Conservation (phyloP, 2,113 vertebrate species). For the Dasyprocta punctata region DNA sequence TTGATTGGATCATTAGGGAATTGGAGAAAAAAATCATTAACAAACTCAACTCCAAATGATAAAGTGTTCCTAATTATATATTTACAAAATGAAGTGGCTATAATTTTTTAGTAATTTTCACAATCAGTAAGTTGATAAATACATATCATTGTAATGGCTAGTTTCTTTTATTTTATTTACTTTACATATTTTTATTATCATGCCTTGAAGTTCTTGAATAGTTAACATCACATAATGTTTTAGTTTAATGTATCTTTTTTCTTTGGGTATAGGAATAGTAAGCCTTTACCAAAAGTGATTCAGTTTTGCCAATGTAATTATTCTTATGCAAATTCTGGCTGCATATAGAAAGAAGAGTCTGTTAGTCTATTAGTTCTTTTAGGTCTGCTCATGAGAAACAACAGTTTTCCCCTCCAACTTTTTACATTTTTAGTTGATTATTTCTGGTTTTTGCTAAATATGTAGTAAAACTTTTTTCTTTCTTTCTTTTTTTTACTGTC, state of each 20-base stretch:
- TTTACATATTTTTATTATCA: not conserved
- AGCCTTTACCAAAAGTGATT: not conserved
- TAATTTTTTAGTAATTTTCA: not conserved
- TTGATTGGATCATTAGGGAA: constrained; percentile 30
- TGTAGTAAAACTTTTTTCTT: not conserved
- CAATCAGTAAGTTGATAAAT: constrained; percentile 14
- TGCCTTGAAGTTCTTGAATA: not conserved
- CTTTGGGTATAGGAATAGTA: not conserved
- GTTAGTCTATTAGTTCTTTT: not conserved
- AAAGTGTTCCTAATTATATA: not conserved
- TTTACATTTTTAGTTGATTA: not conserved
- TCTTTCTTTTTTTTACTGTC: not conserved
- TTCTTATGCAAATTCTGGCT: not conserved
- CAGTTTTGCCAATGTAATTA: not conserved
- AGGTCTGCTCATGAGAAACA: not conserved
- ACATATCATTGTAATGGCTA: not conserved
- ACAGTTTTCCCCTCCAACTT: not conserved
- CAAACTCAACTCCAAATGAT: not conserved
- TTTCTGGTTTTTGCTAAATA: not conserved
- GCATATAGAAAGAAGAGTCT: not conserved
- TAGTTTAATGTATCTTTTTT: not conserved
- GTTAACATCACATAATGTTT: not conserved
- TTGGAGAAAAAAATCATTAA: constrained; percentile 41
- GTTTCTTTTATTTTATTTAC: not conserved
- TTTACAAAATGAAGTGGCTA: not conserved